Percentiles rank a stretch among this genome's conserved stretches.
phyloP scores from a whole-genome alignment of 2,888 invertebrate genomes.

The Microdon myrmicae region DNA sequence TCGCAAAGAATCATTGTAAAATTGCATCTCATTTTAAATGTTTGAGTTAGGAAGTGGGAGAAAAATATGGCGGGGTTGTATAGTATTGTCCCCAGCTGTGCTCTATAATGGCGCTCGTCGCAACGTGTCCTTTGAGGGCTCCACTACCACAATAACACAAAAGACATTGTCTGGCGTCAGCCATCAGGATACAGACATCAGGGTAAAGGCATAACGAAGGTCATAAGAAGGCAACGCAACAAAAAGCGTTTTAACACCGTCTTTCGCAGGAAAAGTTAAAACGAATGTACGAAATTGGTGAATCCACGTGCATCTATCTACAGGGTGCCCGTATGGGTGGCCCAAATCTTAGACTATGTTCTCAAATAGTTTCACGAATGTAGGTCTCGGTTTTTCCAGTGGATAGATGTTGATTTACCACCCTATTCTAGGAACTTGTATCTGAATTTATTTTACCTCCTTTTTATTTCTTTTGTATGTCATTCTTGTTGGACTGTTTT shows the following conservation, averaged over 20 bases:
- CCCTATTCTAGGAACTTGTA: conserved; percentile 31
- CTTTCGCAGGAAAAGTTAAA: conserved; percentile 9
- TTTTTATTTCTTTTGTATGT: conserved; percentile 7
- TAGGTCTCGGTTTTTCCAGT: conserved; percentile 19
- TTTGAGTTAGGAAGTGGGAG: no score
- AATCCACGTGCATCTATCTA: no score
- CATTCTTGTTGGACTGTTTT: conserved; percentile 1
- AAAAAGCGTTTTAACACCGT: conserved; percentile 12
- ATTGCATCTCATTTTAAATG: no score
- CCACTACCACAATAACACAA: conserved; percentile 51
- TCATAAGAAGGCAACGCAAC: background rate
- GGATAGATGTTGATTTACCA: conserved; percentile 47
- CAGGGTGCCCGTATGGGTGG: no score
- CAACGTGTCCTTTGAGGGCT: conserved; percentile 38
- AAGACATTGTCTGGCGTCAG: conserved; percentile 41
- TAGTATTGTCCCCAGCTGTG: conserved; percentile 1
- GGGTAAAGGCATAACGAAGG: conserved; percentile 6
- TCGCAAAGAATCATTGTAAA: no score
- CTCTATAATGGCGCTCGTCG: conserved; percentile 21
- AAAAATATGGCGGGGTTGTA: no score
- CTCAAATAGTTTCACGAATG: conserved; percentile 3
- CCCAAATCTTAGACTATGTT: no score
- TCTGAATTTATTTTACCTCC: conserved; percentile 34
- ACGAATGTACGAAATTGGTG: no score
- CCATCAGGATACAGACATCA: conserved; percentile 22